These are phyloP conservation scores for Clostera curtula DNA, from an alignment of 2,888 invertebrate genomes.

Conservation along the genomic window DNA sequence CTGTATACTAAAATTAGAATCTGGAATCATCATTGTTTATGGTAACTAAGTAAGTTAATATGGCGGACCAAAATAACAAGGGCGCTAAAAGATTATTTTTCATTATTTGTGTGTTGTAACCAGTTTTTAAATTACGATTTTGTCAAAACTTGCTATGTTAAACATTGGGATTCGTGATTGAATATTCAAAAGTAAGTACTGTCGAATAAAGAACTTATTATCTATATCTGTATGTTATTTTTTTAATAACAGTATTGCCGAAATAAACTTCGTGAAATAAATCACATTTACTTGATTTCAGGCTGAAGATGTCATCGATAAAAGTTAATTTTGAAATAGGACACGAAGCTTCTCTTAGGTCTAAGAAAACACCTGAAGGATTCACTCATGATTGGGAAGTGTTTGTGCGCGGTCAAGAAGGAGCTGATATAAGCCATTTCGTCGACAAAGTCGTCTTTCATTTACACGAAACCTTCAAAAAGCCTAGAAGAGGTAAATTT, in stretches of 20 bases:
- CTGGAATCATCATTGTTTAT: no score
- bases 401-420: constrained; percentile 91
- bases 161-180: constrained; percentile 15
- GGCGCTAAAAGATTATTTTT: constrained; percentile 70
- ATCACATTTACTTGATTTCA: constrained; percentile 21
- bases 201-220: constrained; percentile 7
- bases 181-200: constrained; percentile 28
- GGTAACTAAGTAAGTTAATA: constrained; percentile 37
- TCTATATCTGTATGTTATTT: constrained; percentile 19
- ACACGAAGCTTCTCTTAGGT: constrained; percentile 88
- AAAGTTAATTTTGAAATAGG: constrained; percentile 93
- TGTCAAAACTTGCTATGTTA: constrained; percentile 25
- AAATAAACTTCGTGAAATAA: constrained; percentile 17
- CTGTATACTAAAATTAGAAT: no score
- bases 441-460: constrained; percentile 94
- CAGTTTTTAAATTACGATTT: constrained; percentile 30
- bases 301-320: constrained; percentile 54
- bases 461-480: constrained; percentile 93
- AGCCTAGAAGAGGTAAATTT: constrained; percentile 88
- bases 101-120: constrained; percentile 35
- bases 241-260: constrained; percentile 20
- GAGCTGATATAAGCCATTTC: constrained; percentile 90
- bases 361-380: constrained; percentile 89
- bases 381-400: constrained; percentile 99
- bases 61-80: constrained; percentile 74